These are phyloP conservation scores for Hucho hucho DNA, from an alignment of 2,113 vertebrate genomes.

Conservation along the genomic window DNA sequence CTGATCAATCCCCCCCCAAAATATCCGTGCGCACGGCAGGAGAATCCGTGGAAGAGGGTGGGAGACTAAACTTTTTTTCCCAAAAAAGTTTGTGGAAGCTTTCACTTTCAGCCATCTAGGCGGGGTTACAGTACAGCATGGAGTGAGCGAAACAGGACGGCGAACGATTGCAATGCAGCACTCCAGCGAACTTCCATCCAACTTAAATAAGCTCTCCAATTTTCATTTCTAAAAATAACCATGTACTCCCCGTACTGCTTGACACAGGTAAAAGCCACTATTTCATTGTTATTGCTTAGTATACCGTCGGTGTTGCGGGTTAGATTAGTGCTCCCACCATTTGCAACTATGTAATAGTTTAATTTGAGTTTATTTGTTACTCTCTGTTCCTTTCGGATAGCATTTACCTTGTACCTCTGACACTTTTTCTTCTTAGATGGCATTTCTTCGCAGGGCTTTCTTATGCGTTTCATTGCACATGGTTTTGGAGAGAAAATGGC, in stretches of 20 bases:
- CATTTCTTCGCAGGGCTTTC: constrained; percentile 48
- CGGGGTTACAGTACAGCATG: constrained; percentile 80
- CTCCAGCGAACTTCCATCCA: constrained; percentile 73
- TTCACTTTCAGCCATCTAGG: constrained; percentile 77
- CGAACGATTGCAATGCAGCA: constrained; percentile 77
- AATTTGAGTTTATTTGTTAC: constrained; percentile 11
- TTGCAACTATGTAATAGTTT: constrained; percentile 22
- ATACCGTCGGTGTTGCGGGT: constrained; percentile 26
- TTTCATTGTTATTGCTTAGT: constrained; percentile 41
- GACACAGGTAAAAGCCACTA: constrained; percentile 76
- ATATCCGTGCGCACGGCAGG: background rate
- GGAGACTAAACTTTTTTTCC: constrained; percentile 67
- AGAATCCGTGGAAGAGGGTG: constrained; percentile 36
- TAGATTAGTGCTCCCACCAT: constrained; percentile 11
- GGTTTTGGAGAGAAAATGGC: constrained; percentile 75
- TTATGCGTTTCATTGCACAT: constrained; percentile 59
- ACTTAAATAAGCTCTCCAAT: constrained; percentile 68
- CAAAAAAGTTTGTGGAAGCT: constrained; percentile 74
- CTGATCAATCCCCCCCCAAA: background rate
- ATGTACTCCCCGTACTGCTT: constrained; percentile 85
- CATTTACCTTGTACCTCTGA: constrained; percentile 18
- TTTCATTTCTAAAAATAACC: constrained; percentile 58
- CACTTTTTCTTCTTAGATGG: constrained; percentile 29
- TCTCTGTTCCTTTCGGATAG: constrained; percentile 21
- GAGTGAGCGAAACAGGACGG: constrained; percentile 73